phyloP scores from a whole-genome alignment of 2,888 invertebrate genomes.

The Cordilura impudica region DNA sequence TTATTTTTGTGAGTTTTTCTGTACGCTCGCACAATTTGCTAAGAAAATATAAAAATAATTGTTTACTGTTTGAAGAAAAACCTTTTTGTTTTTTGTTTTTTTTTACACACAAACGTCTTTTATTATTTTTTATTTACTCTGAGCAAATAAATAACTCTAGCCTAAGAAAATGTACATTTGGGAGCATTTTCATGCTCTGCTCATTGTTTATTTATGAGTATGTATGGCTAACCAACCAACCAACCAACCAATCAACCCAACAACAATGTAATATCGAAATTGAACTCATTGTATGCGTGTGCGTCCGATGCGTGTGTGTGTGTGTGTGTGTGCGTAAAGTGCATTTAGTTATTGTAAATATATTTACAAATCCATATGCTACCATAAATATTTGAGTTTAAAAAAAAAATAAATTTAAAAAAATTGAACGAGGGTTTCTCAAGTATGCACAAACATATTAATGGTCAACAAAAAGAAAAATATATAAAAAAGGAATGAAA shows the following conservation, averaged over 20 bases:
- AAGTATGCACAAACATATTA: conserved; percentile 23
- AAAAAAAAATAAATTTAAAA: not conserved
- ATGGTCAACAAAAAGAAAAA: conserved; percentile 32
- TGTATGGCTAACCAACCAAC: conserved; percentile 31
- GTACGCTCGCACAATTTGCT: conserved; percentile 52
- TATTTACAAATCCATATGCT: conserved; percentile 56
- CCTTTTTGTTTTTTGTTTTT: conserved; percentile 16
- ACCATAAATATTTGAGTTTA: conserved; percentile 57
- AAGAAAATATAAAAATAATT: conserved; percentile 60
- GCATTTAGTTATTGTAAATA: conserved; percentile 41
- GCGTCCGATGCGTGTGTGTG: conserved; percentile 4
- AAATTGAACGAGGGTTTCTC: conserved; percentile 40
- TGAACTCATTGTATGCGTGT: not conserved
- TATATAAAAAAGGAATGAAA: not conserved
- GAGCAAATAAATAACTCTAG: conserved; percentile 47
- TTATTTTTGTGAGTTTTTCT: conserved; percentile 19
- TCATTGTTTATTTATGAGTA: conserved; percentile 59
- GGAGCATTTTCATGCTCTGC: conserved; percentile 31
- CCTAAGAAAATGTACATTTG: conserved; percentile 53
- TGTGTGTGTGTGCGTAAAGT: conserved; percentile 11
- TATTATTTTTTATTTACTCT: conserved; percentile 50
- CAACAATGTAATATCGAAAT: conserved; percentile 23
- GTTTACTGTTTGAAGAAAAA: conserved; percentile 52
- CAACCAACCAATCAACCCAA: not conserved
- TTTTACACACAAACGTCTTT: conserved; percentile 30